Evolutionary conservation across 2,113 vertebrate species (phyloP), one percentile per base, ranked within the genome.

Genomic region (Lanius collurio): DNA sequence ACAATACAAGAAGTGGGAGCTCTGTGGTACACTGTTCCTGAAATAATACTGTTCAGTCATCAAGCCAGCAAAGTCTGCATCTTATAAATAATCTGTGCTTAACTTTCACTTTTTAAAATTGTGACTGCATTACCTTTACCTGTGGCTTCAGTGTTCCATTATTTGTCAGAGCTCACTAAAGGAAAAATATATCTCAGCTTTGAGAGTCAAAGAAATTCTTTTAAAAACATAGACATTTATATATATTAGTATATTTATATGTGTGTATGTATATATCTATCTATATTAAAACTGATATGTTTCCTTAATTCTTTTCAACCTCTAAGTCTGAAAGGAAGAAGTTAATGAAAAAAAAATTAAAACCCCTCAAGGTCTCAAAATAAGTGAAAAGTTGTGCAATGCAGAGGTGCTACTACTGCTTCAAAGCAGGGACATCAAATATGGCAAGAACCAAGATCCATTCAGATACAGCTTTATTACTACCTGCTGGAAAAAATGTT

Each of bases 311-410:
- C 16, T 44, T 76, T 64, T 83, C 35, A 50, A 6, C 20, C 10
- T 55, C 35, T 42, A 56, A 2, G 26, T 64, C 41, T 39, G 37
- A 91, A 89, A 73, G 27, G 18, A 81, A 65, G 8, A 59, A 28
- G 6, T 74, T n/a, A 21, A 82, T 46, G 11, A 7, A 70, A 50
- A 49, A 65, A 46, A 44, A 30, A 10, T 2, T 10, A 22, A 12
- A 5, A 1, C 14, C 35, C 8, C 1, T 0, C 17, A 15, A 53
- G 42, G 1, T 19, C 37, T 75, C 47, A 63, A 55, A 59, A 60
- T 35, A 26, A 3, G 33, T 33, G 31, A 68, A 47, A 70, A 68
- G 7, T 52, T 86, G 7, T 35, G 22, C 39, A 13, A 26, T 41
- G 24, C 35, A 75, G 56, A 53, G 44, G 10, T 53, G 13, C 27